Conservation (phyloP, 2,113 vertebrate species). For the Aptenodytes patagonicus region DNA sequence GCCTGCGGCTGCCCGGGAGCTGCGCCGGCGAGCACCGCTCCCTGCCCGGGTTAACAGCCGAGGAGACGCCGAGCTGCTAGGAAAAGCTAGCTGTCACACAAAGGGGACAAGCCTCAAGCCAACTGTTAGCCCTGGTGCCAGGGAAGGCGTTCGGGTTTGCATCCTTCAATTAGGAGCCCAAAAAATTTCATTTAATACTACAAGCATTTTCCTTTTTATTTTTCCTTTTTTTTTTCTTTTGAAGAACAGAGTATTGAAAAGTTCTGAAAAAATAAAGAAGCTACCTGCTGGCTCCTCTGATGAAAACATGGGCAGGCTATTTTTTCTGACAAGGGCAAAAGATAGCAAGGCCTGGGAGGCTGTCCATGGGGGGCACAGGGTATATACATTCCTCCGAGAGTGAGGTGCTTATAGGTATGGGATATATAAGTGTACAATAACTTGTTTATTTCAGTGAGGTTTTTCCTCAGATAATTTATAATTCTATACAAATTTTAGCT, state of each 20-base stretch:
- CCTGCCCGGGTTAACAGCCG: neutral
- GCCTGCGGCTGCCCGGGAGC: neutral
- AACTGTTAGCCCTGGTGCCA: neutral
- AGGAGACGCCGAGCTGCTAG: neutral
- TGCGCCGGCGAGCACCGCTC: neutral
- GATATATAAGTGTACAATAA: fast-evolving
- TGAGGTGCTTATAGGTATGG: fast-evolving
- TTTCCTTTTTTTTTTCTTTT: neutral
- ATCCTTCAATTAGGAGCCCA: neutral
- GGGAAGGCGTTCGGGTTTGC: neutral
- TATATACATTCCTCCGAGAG: fast-evolving
- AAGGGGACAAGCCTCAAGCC: neutral
- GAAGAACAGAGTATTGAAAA: neutral
- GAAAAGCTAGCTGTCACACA: neutral
- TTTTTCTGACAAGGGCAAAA: neutral
- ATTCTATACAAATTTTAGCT: neutral
- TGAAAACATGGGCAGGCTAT: too few species aligned
- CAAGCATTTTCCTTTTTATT: neutral
- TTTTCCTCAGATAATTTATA: neutral
- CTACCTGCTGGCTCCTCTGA: neutral
- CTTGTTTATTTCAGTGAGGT: fast-evolving
- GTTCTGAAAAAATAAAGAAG: neutral
- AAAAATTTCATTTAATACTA: neutral
- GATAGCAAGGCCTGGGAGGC: neutral
- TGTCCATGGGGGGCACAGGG: neutral